Evolutionary conservation across 2,888 invertebrate species (phyloP).

Genomic region (Caradrina clavipalpis): DNA sequence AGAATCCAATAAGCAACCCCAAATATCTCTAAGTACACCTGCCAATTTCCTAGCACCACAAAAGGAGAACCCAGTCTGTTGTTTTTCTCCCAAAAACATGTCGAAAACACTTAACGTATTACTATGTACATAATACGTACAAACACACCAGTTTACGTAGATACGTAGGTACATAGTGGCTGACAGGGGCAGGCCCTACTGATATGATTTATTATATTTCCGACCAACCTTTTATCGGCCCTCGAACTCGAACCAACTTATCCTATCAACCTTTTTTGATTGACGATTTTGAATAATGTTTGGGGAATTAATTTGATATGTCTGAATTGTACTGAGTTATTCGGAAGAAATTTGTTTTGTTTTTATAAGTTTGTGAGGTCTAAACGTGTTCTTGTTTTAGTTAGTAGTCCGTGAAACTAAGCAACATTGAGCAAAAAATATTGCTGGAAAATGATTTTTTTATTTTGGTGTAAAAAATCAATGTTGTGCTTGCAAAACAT

Average conservation of each 20-base stretch:
- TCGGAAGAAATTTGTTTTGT: background rate
- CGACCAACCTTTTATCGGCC: slow-evolving; percentile 55
- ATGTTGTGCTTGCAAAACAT: no score
- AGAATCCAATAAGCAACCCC: no score
- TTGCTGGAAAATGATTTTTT: no score
- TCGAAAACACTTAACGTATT: slow-evolving; percentile 46
- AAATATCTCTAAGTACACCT: background rate
- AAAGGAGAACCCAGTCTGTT: background rate
- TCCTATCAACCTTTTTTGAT: slow-evolving; percentile 57
- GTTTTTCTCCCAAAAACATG: slow-evolving; percentile 24
- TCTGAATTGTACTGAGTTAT: background rate
- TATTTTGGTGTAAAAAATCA: no score
- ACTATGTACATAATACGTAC: slow-evolving; percentile 16
- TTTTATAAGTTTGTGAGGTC: background rate
- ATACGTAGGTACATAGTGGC: slow-evolving; percentile 22
- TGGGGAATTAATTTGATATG: slow-evolving; percentile 37
- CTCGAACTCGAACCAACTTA: slow-evolving; percentile 59
- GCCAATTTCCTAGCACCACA: background rate
- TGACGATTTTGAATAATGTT: slow-evolving; percentile 57
- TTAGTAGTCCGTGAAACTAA: no score
- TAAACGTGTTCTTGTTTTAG: no score
- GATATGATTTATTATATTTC: slow-evolving; percentile 67
- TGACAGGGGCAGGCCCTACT: slow-evolving; percentile 57
- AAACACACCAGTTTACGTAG: slow-evolving; percentile 33
- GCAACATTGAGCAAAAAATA: no score